These are phyloP conservation scores for Temnothorax unifasciatus DNA, from an alignment of 2,888 invertebrate species.

Conservation along the genomic window DNA sequence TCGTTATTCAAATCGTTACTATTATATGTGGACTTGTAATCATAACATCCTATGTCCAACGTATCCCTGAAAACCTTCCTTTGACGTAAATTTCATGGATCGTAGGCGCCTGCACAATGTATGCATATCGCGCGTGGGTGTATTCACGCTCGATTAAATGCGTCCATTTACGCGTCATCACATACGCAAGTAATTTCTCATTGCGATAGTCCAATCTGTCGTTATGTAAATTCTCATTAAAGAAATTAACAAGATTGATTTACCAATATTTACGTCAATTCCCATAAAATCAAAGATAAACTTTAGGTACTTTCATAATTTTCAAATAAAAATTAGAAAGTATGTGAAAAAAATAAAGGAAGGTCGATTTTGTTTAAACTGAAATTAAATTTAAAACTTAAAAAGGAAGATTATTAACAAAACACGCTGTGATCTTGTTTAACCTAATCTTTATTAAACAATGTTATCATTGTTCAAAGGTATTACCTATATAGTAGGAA, in stretches of 20 bases:
- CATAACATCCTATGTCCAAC: conserved; percentile 43
- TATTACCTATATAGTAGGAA: background rate
- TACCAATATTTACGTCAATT: background rate
- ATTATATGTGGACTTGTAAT: conserved; percentile 47
- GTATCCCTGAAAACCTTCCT: conserved; percentile 48
- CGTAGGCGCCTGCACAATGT: conserved; percentile 24
- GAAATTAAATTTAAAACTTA: background rate
- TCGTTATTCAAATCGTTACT: conserved; percentile 56
- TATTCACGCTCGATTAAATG: conserved; percentile 54
- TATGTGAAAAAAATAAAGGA: background rate
- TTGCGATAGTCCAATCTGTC: conserved; percentile 18
- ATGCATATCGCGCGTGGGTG: conserved; percentile 33
- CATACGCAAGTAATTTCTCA: conserved; percentile 47
- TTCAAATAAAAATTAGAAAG: background rate
- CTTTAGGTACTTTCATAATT: background rate
- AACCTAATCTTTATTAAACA: background rate
- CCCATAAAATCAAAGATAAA: background rate
- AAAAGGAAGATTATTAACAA: background rate
- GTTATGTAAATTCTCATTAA: background rate
- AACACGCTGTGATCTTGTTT: background rate
- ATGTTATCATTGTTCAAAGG: background rate
- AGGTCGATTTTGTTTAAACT: background rate
- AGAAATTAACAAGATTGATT: conserved; percentile 17
- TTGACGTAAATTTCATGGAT: conserved; percentile 47
- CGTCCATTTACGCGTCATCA: conserved; percentile 48